Conservation (phyloP, 2,888 invertebrate genomes). For the Orthosia gracilis region DNA sequence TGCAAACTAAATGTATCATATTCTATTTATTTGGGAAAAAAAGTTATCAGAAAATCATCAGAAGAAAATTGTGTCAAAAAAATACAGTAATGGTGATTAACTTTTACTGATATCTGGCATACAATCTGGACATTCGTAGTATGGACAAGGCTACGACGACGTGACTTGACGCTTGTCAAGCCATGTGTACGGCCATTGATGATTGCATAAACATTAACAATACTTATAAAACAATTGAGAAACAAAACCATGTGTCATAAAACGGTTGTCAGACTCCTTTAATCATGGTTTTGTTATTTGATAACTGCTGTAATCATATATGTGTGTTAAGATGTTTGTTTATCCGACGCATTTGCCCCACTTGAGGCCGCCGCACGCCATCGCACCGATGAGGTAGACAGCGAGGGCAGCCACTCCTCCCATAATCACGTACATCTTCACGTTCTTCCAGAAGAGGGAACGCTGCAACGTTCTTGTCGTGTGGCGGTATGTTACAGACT, state of each 20-base stretch:
- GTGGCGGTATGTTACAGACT: slow-evolving; percentile 97
- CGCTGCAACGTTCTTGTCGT: slow-evolving; percentile 96
- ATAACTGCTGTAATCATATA: slow-evolving; percentile 47
- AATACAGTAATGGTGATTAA: neutral
- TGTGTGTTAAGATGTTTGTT: slow-evolving; percentile 45
- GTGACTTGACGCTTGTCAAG: neutral
- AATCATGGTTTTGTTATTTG: slow-evolving; percentile 40
- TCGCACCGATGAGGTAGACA: slow-evolving; percentile 96
- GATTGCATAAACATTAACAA: slow-evolving; percentile 9
- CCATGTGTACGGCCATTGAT: slow-evolving; percentile 1
- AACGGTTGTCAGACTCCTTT: slow-evolving; percentile 27
- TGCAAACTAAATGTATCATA: neutral
- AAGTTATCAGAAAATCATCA: neutral
- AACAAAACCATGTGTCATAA: slow-evolving; percentile 32
- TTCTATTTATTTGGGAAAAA: neutral
- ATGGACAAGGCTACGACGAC: neutral
- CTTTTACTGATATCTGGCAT: neutral
- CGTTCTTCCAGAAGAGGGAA: slow-evolving; percentile 98
- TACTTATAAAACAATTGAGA: neutral
- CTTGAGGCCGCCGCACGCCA: slow-evolving; percentile 96
- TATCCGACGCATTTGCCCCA: slow-evolving; percentile 94
- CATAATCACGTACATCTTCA: slow-evolving; percentile 96
- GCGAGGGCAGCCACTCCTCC: slow-evolving; percentile 93
- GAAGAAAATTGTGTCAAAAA: neutral
- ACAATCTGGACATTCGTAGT: neutral